Evolutionary conservation across 1,140 invertebrate species (phyloP).

Genomic region (Drosophila elegans): DNA sequence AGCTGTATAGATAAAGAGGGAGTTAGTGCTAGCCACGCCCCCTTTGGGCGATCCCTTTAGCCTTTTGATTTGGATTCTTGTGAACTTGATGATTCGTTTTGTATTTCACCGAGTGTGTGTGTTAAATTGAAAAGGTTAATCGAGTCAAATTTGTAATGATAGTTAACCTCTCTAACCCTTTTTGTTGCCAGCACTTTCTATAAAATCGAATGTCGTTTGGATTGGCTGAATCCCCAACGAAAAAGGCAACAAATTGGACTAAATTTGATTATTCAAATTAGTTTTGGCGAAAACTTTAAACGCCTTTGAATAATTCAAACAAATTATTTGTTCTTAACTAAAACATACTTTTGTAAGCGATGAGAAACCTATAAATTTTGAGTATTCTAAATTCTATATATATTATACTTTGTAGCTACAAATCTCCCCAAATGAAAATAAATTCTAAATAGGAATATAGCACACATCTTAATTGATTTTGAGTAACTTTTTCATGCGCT

Average conservation of each 20-base stretch:
- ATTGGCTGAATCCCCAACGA: constrained; percentile 4
- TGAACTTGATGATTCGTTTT: constrained; percentile 26
- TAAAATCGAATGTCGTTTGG: constrained; percentile 23
- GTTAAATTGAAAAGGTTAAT: constrained; percentile 69
- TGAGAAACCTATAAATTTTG: no score
- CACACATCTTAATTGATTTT: neutral
- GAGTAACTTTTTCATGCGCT: neutral
- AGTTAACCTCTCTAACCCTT: constrained; percentile 40
- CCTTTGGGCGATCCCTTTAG: constrained; percentile 11
- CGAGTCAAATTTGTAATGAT: constrained; percentile 68
- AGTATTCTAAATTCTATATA: no score
- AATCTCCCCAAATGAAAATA: no score
- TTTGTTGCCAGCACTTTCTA: constrained; percentile 17
- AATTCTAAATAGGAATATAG: neutral
- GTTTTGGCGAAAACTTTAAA: neutral
- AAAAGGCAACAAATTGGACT: neutral
- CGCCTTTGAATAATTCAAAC: neutral
- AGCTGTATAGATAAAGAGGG: neutral
- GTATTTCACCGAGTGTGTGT: neutral
- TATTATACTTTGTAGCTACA: no score
- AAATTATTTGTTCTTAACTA: no score
- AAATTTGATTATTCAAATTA: neutral
- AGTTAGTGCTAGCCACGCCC: constrained; percentile 39
- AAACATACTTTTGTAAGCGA: neutral
- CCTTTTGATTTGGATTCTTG: constrained; percentile 43